Base-by-base conservation (phyloP, 2,888 invertebrate species). In the Siphlonurus alternatus region DNA sequence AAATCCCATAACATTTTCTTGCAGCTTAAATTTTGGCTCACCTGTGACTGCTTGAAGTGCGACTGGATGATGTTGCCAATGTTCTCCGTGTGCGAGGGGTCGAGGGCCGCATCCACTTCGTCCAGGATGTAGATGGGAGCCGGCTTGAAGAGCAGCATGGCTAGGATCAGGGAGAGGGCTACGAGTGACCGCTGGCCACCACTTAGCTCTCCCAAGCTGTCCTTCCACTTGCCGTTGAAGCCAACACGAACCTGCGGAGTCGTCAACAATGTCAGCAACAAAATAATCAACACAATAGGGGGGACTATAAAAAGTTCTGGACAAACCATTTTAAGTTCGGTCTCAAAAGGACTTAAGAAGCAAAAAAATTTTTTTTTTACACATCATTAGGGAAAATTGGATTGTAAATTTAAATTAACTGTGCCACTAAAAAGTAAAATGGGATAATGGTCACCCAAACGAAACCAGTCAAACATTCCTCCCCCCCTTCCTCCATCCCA, bases 111-210 rank as follows among this genome's bases (percentile, higher is more conserved):
- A 76, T 99, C 99, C 62, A 99, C 95, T 80, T 99, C 99, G 76
- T 99, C 99, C 71, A 99, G 81, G 75, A 99, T 96, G 77, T 99
- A 99, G 19, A 99, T 82, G 5, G 99, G 99, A 24, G 99, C 99
- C 2, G 99, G 98, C 74, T 95, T 94, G 79, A 95, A 99, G 71
- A 93, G 83, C 72, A 98, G 76, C 90, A 99, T 92, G 56, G 98
- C 92, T 71, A 99, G 81, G 70, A 99, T 94, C 65, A 99, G 82
- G 1, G 98, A 95, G 63, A 99, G 81, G 1, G 99, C 98, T 59
- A 98, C 96, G 66, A 99, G 81, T 7, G 98, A 95, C 70, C 94
- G 83, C 77, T 97, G 96, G 0, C 98, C 99, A 66, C 99, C 99
- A 66, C 96, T 96, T 69, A 99, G 80, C 79, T 99, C 99, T 66